Evolutionary conservation across 2,113 vertebrate genomes (phyloP).

Genomic region (Neoarius graeffei): DNA sequence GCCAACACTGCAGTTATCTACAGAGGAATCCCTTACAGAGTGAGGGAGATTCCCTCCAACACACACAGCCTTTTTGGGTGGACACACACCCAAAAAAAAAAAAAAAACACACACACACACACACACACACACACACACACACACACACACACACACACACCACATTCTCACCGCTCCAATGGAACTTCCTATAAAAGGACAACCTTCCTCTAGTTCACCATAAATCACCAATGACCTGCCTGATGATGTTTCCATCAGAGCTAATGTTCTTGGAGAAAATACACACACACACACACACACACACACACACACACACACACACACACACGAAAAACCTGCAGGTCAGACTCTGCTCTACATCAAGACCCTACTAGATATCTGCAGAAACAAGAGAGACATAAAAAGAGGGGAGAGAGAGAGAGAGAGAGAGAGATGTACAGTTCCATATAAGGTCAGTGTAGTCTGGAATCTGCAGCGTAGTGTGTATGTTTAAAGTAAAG

Average conservation of each 20-base stretch:
- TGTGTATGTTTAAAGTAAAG: constrained; percentile 71
- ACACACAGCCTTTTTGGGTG: constrained; percentile 43
- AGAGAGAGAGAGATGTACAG: constrained; percentile 58
- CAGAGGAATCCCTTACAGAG: constrained; percentile 62
- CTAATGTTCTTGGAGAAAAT: constrained; percentile 49
- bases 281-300: not conserved
- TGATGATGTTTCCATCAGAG: constrained; percentile 54
- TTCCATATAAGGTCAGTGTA: constrained; percentile 79
- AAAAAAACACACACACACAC: constrained; percentile 57
- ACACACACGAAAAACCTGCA: constrained; percentile 29
- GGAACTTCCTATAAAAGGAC: constrained; percentile 81
- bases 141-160: constrained; percentile 45
- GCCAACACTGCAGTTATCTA: constrained; percentile 37
- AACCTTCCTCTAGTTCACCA: constrained; percentile 63
- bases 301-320: constrained; percentile 5
- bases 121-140: constrained; percentile 54
- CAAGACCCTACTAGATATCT: constrained; percentile 24
- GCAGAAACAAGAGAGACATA: constrained; percentile 15
- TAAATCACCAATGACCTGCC: constrained; percentile 69
- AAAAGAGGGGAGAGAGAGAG: constrained; percentile 50
- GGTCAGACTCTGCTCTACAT: constrained; percentile 50
- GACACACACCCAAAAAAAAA: constrained; percentile 40
- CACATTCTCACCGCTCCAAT: constrained; percentile 58
- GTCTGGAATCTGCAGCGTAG: constrained; percentile 74
- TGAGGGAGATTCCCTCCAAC: constrained; percentile 52